Evolutionary conservation across 2,113 vertebrate species (phyloP), one percentile per base, ranked within the genome.

Genomic region (Clinocottus analis): DNA sequence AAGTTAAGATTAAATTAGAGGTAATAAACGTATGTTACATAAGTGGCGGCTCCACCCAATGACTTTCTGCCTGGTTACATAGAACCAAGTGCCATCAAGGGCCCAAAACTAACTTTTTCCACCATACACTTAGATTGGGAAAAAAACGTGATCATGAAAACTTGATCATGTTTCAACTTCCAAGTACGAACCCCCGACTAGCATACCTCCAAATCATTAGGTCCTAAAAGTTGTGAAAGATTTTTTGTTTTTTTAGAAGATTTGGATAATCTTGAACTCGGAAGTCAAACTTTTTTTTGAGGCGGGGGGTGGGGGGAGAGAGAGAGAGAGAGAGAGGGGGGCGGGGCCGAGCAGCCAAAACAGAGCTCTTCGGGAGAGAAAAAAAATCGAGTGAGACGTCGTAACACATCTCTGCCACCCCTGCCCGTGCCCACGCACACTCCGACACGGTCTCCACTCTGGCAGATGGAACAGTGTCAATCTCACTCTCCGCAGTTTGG

Each of bases 401-500:
- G 51, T 33, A 31, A 77, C 68, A 77, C 23, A 71, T 63, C 58
- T 86, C 55, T 56, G 72, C 65, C 65, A 49, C 31, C 68, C 2
- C 58, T 75, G 69, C 83, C 80, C 45, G 8, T 56, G 56, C 43
- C 58, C 59, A 45, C 14, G 55, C 49, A 53, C 27, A 6, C 72
- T 87, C 47, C 74, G 59, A 72, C 66, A 61, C 59, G 41, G 53
- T 27, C 31, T 14, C 0, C 2, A 23, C 41, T 3, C 56, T 29
- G 72, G 75, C 86, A 91, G 79, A 87, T 72, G 80, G 82, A 90
- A 75, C 75, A 68, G 73, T 84, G 87, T 86, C 85, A 86, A 19
- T 85, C 79, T 82, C 70, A 51, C 47, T 86, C 66, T 56, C 23
- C 12, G 10, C 11, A 6, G 51, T 49, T 85, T 88, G 85, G 82